Base-by-base conservation (phyloP, 2,888 invertebrate genomes). In the Prenolepis imparis region DNA sequence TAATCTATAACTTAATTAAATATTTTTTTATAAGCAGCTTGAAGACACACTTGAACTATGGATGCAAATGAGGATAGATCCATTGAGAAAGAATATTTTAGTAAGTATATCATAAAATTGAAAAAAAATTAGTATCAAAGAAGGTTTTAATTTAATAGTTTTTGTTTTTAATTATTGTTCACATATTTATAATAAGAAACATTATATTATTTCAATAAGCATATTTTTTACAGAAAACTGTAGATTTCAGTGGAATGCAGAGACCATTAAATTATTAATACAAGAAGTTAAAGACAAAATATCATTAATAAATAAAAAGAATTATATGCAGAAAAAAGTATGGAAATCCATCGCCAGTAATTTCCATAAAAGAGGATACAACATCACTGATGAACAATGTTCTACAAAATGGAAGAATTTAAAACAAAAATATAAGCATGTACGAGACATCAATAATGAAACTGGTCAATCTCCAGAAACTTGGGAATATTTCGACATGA, bases 321-420 rank as follows among this genome's bases (percentile, higher is more conserved):
- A 57, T 57, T 24, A 24, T 24, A 57, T 24, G 24, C 57, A 57
- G 15, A 57, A 57, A 5, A 57, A 24, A 57, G 15, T 57, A 1
- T 57, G 24, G 57, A n/a, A 1, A 0, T 41, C 11, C 24, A 61
- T 32, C 28, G 61, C 61, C 15, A 61, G 9, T 8, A 61, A 32
- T 32, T 61, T 61, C 32, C 18, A 61, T 18, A 18, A 18, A 61
- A 61, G 18, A 64, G 36, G 39, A 12, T 64, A 64, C 12, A 63
- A 63, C 24, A 21, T 64, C 11, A 39, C 64, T 5, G 64, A 64
- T 0, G 64, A 64, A 21, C n/a, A 64, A 64, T 64, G 64, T 64
- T 39, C 5, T 12, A 39, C n/a, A 5, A 64, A 64, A 12, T 64
- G 64, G 64, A 64, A 64, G 21, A 64, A 64, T 64, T 64, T 64